These are phyloP conservation scores for Epinephelus moara DNA, from an alignment of 2,113 vertebrate genomes.

Conservation along the genomic window DNA sequence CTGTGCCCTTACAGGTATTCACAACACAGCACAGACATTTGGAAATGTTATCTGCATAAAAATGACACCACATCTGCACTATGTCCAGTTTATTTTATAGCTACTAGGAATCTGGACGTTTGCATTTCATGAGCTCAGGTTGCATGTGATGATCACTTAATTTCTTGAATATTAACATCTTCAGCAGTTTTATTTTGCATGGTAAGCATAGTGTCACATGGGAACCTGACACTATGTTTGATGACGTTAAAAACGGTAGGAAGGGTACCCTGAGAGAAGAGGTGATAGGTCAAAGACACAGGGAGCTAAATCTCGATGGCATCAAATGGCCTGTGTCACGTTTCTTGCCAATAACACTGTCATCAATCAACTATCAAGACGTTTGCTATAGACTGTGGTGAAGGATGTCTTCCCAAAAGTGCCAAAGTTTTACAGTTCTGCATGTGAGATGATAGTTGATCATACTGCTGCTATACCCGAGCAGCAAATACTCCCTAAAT, in stretches of 20 bases:
- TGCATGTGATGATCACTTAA: neutral
- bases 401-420: constrained; percentile 17
- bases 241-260: constrained; percentile 29
- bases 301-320: neutral
- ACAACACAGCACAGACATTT: constrained; percentile 20
- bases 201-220: neutral
- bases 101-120: neutral
- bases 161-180: neutral
- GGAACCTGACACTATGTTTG: constrained; percentile 10
- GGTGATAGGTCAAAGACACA: constrained; percentile 34
- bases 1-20: constrained; percentile 23
- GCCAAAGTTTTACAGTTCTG: neutral
- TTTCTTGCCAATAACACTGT: constrained; percentile 31
- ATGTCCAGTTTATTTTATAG: neutral
- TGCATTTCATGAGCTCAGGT: constrained; percentile 3
- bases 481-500: neutral
- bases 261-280: neutral
- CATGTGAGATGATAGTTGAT: neutral
- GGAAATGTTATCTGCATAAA: neutral
- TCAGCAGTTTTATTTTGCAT: neutral
- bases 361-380: constrained; percentile 33
- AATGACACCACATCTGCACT: neutral
- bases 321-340: constrained; percentile 45
- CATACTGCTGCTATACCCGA: neutral
- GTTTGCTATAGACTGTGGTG: neutral